phyloP scores from a whole-genome alignment of 2,888 invertebrate genomes.

The Belgica antarctica region DNA sequence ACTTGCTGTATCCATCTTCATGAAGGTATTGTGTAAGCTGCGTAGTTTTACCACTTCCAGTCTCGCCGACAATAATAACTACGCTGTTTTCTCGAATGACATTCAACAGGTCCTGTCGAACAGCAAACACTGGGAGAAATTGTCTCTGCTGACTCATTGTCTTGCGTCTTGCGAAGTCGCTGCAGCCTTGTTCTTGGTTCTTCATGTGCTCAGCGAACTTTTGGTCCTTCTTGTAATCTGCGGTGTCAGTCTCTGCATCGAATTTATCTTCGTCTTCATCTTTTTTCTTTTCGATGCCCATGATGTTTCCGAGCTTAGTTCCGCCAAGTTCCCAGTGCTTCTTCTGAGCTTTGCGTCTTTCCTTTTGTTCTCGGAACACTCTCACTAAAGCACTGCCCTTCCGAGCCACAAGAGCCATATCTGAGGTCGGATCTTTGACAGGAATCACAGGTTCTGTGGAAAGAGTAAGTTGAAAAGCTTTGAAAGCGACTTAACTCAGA shows the following conservation, averaged over 20 bases:
- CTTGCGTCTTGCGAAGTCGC: conserved; percentile 83
- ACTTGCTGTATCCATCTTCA: conserved; percentile 91
- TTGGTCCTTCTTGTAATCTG: conserved; percentile 88
- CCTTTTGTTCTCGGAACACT: conserved; percentile 91
- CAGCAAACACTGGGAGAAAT: conserved; percentile 93
- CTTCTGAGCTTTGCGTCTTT: conserved; percentile 93
- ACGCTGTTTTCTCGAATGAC: conserved; percentile 91
- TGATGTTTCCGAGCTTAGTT: conserved; percentile 81
- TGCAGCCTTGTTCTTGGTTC: conserved; percentile 63
- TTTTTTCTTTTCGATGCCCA: conserved; percentile 85
- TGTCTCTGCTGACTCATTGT: conserved; percentile 83
- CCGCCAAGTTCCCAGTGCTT: conserved; percentile 99
- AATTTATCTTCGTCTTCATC: conserved; percentile 70
- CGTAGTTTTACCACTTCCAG: conserved; percentile 26
- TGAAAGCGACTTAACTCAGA: background rate
- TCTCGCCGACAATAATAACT: conserved; percentile 81
- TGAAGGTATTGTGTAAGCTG: conserved; percentile 75
- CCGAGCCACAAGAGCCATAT: conserved; percentile 93
- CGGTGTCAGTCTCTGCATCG: conserved; percentile 66
- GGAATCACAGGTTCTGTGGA: conserved; percentile 97
- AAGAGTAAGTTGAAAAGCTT: background rate
- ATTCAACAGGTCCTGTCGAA: conserved; percentile 86
- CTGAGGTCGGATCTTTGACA: conserved; percentile 90
- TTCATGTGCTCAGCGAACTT: conserved; percentile 95
- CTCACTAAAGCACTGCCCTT: conserved; percentile 92